These are phyloP conservation scores for Hyaena hyaena DNA, from an alignment of 2,113 vertebrate species.

Conservation along the genomic window DNA sequence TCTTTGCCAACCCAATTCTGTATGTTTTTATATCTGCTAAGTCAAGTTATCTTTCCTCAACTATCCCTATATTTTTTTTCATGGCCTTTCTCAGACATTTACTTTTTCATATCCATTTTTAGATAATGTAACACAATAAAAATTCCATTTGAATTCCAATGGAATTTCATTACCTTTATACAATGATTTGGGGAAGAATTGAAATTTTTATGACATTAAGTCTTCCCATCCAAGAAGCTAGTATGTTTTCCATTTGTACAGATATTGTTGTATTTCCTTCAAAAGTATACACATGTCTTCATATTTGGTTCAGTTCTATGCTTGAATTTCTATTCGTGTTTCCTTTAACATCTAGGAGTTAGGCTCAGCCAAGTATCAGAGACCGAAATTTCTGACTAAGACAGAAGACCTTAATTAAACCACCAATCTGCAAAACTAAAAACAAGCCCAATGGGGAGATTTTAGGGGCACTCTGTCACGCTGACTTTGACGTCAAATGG, in stretches of 20 bases:
- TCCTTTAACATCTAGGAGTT: not conserved
- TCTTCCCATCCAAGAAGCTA: not conserved
- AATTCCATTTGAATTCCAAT: constrained; percentile 13
- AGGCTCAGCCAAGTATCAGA: not conserved
- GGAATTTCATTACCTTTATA: constrained; percentile 38
- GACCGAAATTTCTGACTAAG: not conserved
- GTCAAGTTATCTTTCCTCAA: not conserved
- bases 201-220: constrained; percentile 6
- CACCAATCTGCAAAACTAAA: constrained; percentile 43
- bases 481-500: not conserved
- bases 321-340: constrained; percentile 27
- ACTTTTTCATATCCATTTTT: constrained; percentile 32
- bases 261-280: constrained; percentile 38
- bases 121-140: constrained; percentile 35
- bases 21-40: not conserved
- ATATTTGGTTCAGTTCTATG: not conserved
- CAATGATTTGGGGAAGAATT: not conserved
- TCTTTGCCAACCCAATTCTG: not conserved
- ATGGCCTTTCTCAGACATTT: not conserved
- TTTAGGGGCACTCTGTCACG: not conserved
- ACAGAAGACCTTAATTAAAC: constrained; percentile 52
- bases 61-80: not conserved
- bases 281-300: constrained; percentile 27
- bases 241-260: not conserved
- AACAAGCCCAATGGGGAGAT: not conserved